Base-by-base conservation (phyloP, 2,113 vertebrate species). In the Pao palembangensis region DNA sequence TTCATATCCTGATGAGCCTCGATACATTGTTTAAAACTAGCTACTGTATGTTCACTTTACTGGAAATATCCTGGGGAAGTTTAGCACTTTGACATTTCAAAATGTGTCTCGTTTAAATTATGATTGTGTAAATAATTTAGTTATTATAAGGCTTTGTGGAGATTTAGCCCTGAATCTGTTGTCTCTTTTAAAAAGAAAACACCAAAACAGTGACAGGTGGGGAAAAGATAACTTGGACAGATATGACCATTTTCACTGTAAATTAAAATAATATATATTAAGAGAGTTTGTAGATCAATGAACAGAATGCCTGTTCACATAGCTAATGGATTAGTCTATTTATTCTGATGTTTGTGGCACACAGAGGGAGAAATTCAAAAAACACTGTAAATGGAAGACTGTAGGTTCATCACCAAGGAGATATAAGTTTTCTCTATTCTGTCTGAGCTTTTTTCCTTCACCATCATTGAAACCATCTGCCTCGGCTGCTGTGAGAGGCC, bases 11-110 rank as follows among this genome's bases (percentile, higher is more conserved):
- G 10, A 55, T 74, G 79, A 76, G 70, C 75, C 71, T 69, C 5
- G 54, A 80, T 58, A 85, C 69, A 79, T 68, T 58, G 31, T 51
- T 25, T 28, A 67, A 81, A 54, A 64, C 74, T 78, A 67, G 61
- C 65, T 65, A 73, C 55, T 73, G 44, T 64, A 51, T 46, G 17
- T 62, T 70, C 55, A 75, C 53, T 78, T 63, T 59, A 65, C 41
- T 65, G 2, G 51, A 44, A 59, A 59, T 58, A 3, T 57, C 72
- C 47, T 19, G 19, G 21, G 49, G 52, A 54, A 53, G 71, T 78
- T 21, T 55, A 69, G 83, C 83, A 85, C 79, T 83, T 87, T 83
- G 49, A 81, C 66, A 17, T 69, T 66, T 78, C 12, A 64, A 34
- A 51, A 18, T 2, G 16, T 34, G 58, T 67, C 47, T 49, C 18